These are phyloP conservation scores for Drosophila anomelani DNA, from an alignment of 2,888 invertebrate species.

Conservation along the genomic window DNA sequence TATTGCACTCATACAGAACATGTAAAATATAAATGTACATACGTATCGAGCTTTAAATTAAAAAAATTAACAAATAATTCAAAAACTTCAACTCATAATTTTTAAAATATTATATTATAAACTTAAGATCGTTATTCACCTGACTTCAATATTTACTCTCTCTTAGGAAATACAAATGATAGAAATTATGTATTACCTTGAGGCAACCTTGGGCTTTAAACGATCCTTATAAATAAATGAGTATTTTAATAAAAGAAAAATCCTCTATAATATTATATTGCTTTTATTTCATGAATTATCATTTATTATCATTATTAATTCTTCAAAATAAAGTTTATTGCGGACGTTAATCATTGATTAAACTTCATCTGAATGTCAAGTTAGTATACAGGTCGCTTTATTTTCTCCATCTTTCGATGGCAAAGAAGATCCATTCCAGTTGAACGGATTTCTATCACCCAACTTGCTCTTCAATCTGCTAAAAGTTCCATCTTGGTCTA, in stretches of 20 bases:
- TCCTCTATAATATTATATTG: too few species aligned
- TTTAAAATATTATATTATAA: too few species aligned
- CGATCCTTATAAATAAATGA: not conserved
- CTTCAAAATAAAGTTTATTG: not conserved
- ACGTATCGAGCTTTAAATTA: too few species aligned
- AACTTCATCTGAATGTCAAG: not conserved
- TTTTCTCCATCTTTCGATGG: not conserved
- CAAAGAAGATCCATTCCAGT: not conserved
- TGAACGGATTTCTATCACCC: slow-evolving; percentile 1
- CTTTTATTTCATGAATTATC: not conserved
- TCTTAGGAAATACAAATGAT: too few species aligned
- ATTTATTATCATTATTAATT: too few species aligned
- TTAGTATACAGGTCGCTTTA: accelerated
- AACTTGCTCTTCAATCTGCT: slow-evolving; percentile 4
- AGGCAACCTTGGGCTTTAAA: not conserved
- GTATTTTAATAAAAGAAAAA: not conserved
- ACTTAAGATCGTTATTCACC: too few species aligned
- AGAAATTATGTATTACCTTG: not conserved
- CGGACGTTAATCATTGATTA: not conserved
- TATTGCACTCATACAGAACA: too few species aligned
- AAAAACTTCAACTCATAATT: too few species aligned
- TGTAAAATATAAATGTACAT: too few species aligned
- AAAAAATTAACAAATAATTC: too few species aligned
- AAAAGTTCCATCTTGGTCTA: slow-evolving; percentile 5
- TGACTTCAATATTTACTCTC: too few species aligned